Conservation (phyloP, 2,888 invertebrate species). For the Hirtodrosophila histrioides region DNA sequence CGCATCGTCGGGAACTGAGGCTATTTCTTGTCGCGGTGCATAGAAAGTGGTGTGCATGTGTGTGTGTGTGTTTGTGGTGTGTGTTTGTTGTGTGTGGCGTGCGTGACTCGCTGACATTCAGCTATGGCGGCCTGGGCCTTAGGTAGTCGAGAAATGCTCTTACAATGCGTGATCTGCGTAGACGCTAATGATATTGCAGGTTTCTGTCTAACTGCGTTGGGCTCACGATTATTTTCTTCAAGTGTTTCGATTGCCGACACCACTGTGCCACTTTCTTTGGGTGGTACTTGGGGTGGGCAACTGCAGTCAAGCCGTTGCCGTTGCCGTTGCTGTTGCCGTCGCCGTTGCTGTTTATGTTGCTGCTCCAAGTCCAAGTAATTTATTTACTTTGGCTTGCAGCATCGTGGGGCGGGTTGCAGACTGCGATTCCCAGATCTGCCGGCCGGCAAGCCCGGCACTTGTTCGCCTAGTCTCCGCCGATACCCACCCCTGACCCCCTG, state of each 20-base stretch:
- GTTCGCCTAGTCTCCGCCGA: constrained; percentile 45
- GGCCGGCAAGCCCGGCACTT: constrained; percentile 53
- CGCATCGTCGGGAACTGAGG: constrained; percentile 31
- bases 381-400: constrained; percentile 38
- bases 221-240: constrained; percentile 48
- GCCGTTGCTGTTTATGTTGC: neutral
- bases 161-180: constrained; percentile 53
- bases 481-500: constrained; percentile 2
- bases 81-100: constrained; percentile 45
- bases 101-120: constrained; percentile 64
- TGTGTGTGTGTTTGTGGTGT: constrained; percentile 7
- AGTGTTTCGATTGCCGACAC: constrained; percentile 43
- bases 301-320: too few relatives aligned
- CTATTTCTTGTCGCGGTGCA: constrained; percentile 44
- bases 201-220: constrained; percentile 27
- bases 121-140: constrained; percentile 49
- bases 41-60: constrained; percentile 39
- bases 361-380: constrained; percentile 36
- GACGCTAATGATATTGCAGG: constrained; percentile 58
- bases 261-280: constrained; percentile 58
- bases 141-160: constrained; percentile 46
- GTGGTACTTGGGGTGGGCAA: constrained; percentile 32
- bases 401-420: constrained; percentile 21
- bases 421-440: constrained; percentile 28
- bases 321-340: too few relatives aligned